These are phyloP conservation scores for Limnephilus marmoratus DNA, from an alignment of 2,888 invertebrate species.

Conservation along the genomic window DNA sequence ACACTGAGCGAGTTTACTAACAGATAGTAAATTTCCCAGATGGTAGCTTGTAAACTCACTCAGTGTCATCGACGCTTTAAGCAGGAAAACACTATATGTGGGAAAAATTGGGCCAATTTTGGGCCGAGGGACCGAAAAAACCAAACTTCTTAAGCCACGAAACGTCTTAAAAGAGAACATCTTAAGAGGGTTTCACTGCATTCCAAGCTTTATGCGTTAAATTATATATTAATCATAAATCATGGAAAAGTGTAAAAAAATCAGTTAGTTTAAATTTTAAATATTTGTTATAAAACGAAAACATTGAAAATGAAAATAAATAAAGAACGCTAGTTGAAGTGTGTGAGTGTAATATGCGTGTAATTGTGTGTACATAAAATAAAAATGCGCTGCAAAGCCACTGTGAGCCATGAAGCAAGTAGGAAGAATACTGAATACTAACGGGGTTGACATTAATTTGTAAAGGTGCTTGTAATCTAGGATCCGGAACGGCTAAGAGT, in stretches of 20 bases:
- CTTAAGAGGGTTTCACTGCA: no score
- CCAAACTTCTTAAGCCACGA: no score
- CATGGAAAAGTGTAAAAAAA: neutral
- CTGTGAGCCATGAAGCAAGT: neutral
- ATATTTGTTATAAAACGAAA: no score
- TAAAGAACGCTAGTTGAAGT: neutral
- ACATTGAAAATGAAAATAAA: neutral
- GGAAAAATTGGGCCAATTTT: no score
- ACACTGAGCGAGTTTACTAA: no score
- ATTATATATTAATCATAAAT: neutral
- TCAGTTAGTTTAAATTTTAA: neutral
- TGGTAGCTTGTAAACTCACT: no score
- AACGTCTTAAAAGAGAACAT: no score
- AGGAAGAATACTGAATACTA: constrained; percentile 73
- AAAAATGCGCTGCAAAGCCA: neutral
- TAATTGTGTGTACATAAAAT: constrained; percentile 17
- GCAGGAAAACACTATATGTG: no score
- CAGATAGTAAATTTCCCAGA: no score
- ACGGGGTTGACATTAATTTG: constrained; percentile 85
- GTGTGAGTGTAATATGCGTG: neutral
- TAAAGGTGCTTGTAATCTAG: constrained; percentile 77
- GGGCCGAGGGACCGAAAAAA: no score
- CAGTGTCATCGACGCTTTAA: no score
- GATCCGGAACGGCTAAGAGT: constrained; percentile 69
- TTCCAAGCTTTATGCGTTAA: no score